These are phyloP conservation scores for Pogonocherus hispidulus DNA, from an alignment of 2,888 invertebrate species.

Conservation along the genomic window DNA sequence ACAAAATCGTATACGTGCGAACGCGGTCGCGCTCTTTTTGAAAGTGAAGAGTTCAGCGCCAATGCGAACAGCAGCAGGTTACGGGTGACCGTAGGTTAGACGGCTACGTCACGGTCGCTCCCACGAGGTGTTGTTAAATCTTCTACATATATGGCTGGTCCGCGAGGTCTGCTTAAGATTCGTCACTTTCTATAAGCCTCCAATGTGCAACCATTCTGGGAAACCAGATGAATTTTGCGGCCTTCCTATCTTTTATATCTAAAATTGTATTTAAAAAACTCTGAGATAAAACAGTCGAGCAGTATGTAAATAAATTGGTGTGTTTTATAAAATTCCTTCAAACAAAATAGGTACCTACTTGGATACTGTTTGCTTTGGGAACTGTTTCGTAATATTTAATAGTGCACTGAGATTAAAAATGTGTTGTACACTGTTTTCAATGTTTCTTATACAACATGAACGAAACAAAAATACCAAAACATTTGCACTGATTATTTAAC, in stretches of 20 bases:
- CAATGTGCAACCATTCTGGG: conserved; percentile 19
- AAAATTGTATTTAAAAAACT: neutral
- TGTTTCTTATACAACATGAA: neutral
- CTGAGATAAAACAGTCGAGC: neutral
- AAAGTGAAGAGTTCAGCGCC: conserved; percentile 45
- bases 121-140: conserved; percentile 59
- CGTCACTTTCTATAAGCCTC: conserved; percentile 56
- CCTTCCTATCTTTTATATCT: neutral
- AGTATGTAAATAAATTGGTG: neutral
- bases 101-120: conserved; percentile 57
- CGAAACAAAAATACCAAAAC: neutral
- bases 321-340: neutral
- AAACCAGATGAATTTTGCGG: conserved; percentile 26
- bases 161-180: conserved; percentile 55
- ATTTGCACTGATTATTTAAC: neutral
- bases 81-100: conserved; percentile 51
- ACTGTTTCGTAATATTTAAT: neutral
- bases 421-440: neutral
- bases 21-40: conserved; percentile 56
- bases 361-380: neutral
- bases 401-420: neutral
- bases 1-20: conserved; percentile 45
- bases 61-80: conserved; percentile 52
- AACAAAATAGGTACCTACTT: neutral
- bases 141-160: conserved; percentile 63